Percentiles rank a stretch among this genome's conserved stretches.
These are phyloP conservation scores for Momotus momota DNA, from an alignment of 2,797 vertebrate species.

Conservation along the genomic window DNA sequence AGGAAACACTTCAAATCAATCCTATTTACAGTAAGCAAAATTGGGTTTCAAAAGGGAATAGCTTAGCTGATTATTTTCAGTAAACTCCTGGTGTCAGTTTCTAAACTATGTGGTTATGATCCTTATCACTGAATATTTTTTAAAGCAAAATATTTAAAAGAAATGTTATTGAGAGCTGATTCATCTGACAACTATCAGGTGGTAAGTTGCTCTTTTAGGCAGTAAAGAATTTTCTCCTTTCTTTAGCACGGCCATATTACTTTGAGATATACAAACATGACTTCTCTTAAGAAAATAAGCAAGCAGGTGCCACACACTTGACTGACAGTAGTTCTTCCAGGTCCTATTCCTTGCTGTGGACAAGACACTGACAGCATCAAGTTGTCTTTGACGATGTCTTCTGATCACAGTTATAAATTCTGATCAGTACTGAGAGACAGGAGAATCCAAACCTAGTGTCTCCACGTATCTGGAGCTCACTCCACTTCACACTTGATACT, in stretches of 20 bases:
- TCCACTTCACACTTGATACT: not conserved
- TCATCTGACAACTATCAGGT: not conserved
- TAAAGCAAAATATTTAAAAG: not conserved
- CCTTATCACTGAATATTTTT: not conserved
- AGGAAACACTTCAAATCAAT: not conserved
- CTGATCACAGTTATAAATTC: not conserved
- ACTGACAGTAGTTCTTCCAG: not conserved
- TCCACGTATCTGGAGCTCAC: not conserved
- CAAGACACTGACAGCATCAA: not conserved
- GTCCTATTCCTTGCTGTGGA: not conserved
- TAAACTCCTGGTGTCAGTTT: not conserved
- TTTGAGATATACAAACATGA: not conserved
- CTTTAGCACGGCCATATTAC: accelerated
- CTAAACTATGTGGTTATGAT: not conserved
- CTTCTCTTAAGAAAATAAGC: not conserved
- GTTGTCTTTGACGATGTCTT: not conserved
- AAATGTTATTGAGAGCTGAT: not conserved
- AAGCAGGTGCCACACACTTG: not conserved
- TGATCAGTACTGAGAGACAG: not conserved
- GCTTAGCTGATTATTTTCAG: not conserved
- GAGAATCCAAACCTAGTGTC: not conserved
- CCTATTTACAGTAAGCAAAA: not conserved
- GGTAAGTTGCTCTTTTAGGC: not conserved
- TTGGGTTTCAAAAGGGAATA: not conserved
- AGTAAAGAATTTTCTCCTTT: not conserved